These are phyloP conservation scores for Gephyroberyx darwinii DNA, from an alignment of 2,797 vertebrate species.

Conservation along the genomic window DNA sequence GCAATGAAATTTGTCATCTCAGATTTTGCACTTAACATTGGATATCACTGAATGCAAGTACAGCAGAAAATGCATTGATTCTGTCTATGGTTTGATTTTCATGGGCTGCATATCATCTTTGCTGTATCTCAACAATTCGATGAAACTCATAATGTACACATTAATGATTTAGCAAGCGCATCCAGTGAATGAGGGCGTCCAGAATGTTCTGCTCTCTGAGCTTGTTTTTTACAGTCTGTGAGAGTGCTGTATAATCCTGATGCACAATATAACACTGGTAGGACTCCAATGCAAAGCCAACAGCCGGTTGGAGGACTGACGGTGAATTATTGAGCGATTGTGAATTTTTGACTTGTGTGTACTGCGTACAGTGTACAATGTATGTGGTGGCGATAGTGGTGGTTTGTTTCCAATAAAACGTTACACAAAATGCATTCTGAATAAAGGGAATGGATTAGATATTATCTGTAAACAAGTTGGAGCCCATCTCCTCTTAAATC, in stretches of 20 bases:
- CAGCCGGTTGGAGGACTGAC: slow-evolving; percentile 8
- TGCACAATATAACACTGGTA: background rate
- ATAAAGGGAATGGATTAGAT: slow-evolving; percentile 25
- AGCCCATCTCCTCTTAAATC: slow-evolving; percentile 51
- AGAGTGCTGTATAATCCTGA: background rate
- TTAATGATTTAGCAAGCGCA: slow-evolving; percentile 20
- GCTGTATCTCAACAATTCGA: slow-evolving; percentile 53
- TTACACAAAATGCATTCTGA: slow-evolving; percentile 15
- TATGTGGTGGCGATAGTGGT: slow-evolving; percentile 10
- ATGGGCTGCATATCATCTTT: slow-evolving; percentile 46
- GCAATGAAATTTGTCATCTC: slow-evolving; percentile 68
- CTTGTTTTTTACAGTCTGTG: background rate
- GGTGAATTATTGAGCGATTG: slow-evolving; percentile 16
- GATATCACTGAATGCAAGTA: slow-evolving; percentile 73
- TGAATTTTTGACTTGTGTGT: slow-evolving; percentile 1
- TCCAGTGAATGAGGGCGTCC: slow-evolving; percentile 1
- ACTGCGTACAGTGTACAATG: slow-evolving; percentile 7
- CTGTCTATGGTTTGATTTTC: slow-evolving; percentile 51
- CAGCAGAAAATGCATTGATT: slow-evolving; percentile 51
- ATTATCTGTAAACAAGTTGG: slow-evolving; percentile 45
- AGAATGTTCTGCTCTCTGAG: background rate
- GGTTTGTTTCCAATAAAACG: slow-evolving; percentile 20
- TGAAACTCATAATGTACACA: slow-evolving; percentile 28
- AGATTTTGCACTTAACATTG: slow-evolving; percentile 59
- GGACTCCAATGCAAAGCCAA: background rate